Evolutionary conservation across 2,888 invertebrate genomes (phyloP), one percentile per base, ranked within the genome.

Genomic region (Watsonalla binaria): DNA sequence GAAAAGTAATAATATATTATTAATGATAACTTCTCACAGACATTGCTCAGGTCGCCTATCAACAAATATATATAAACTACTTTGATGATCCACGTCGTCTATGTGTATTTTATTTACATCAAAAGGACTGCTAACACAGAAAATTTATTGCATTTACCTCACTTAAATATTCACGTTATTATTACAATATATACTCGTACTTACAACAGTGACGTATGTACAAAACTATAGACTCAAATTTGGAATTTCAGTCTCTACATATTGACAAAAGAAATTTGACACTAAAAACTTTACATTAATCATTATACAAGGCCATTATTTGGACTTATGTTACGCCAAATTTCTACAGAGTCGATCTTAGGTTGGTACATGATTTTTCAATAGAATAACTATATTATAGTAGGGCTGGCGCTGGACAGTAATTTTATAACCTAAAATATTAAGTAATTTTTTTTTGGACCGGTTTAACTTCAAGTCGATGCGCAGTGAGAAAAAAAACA

Each of bases 171-270:
- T 82, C 74, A 80, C 74, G 70, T 80, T 83, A 86, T 78, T 67
- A 80, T 84, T 87, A 86, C 76, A 81, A 72, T 85, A 82, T 85
- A 82, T 75, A 75, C 79, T 78, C 4, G 24, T 87, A 86, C 79
- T 89, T 90, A 88, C 86, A 90, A 89, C 86, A 84, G 86, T 83
- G 86, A 86, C 74, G 72, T 86, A 84, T 90, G 81, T 90, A 90
- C 90, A 90, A 89, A 88, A 89, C 84, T 88, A 88, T 88, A 90
- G 87, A 89, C 87, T 90, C 88, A 85, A 88, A 86, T 87, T 85
- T 86, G 87, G 89, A 90, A 89, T 90, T 89, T 89, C 89, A 90
- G 89, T 90, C 90, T 90, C 88, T 88, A 89, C 81, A 82, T 86
- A 79, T 82, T 74, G 76, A 72, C 78, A 78, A 71, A 59, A 76